Evolutionary conservation across 1,140 invertebrate species (phyloP).

Genomic region (Harlomillsia oculata): DNA sequence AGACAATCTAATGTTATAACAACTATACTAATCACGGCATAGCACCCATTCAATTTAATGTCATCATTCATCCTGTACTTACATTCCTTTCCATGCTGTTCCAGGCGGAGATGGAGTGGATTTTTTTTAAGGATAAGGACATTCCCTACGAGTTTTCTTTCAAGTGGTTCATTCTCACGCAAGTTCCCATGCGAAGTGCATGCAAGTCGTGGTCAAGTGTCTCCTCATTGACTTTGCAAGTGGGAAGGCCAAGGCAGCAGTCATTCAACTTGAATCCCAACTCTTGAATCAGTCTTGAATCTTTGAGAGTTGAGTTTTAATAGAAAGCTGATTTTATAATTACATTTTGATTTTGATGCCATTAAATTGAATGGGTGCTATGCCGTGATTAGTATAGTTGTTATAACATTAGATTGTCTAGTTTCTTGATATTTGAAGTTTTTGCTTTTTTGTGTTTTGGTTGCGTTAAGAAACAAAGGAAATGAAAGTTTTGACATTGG

Average conservation of each 20-base stretch:
- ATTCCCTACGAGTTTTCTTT: no score
- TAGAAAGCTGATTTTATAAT: background rate
- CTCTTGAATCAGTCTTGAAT: background rate
- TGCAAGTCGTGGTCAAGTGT: slow-evolving; percentile 14
- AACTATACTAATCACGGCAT: background rate
- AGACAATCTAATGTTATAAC: background rate
- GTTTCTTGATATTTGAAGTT: no score
- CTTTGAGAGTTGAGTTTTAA: background rate
- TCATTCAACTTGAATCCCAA: background rate
- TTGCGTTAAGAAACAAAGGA: no score
- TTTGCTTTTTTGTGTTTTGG: no score
- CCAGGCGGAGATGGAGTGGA: no score
- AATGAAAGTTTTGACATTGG: no score
- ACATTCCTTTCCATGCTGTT: no score
- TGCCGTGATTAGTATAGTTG: background rate
- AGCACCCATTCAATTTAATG: background rate
- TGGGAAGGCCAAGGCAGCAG: background rate
- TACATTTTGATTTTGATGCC: background rate
- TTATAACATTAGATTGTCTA: background rate
- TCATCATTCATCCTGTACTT: no score
- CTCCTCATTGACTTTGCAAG: slow-evolving; percentile 4
- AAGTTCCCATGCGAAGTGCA: no score
- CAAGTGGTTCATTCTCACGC: no score
- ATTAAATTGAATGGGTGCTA: background rate
- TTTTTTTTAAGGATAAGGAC: no score